phyloP scores from a whole-genome alignment of 2,888 invertebrate genomes.

The Cephus nigrinus region DNA sequence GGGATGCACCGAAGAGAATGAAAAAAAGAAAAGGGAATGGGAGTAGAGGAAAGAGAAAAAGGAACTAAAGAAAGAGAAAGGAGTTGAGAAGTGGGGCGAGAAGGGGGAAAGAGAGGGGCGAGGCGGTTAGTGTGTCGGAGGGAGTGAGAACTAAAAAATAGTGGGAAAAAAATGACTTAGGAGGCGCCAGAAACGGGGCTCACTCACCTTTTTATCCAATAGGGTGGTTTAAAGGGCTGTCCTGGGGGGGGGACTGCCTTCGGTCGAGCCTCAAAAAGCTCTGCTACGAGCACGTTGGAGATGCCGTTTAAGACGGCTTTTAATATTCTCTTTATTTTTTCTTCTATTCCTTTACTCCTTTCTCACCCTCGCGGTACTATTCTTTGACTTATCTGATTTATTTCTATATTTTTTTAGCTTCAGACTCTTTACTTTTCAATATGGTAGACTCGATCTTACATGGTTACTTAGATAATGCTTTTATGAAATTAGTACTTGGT shows the following conservation, averaged over 20 bases:
- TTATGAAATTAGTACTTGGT: neutral
- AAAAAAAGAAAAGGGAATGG: neutral
- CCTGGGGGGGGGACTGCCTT: neutral
- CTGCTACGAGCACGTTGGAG: neutral
- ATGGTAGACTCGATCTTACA: neutral
- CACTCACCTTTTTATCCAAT: constrained; percentile 5
- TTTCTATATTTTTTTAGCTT: neutral
- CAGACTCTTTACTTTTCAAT: neutral
- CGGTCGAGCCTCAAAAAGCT: neutral
- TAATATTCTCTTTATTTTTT: neutral
- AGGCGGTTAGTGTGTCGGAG: neutral
- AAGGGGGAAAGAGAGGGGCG: too few species aligned
- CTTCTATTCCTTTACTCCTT: neutral
- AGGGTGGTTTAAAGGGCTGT: constrained; percentile 4
- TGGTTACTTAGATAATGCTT: neutral
- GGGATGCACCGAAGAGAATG: neutral
- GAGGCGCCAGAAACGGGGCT: constrained; percentile 11
- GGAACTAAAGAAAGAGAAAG: constrained; percentile 3
- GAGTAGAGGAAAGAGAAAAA: neutral
- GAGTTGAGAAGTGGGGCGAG: neutral
- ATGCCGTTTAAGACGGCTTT: neutral
- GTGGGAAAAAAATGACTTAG: constrained; percentile 8
- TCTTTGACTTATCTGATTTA: neutral
- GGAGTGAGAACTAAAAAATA: neutral
- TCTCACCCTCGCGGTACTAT: neutral